phyloP scores from a whole-genome alignment of 1,140 invertebrate species.

The Oncopodura yosiiana region DNA sequence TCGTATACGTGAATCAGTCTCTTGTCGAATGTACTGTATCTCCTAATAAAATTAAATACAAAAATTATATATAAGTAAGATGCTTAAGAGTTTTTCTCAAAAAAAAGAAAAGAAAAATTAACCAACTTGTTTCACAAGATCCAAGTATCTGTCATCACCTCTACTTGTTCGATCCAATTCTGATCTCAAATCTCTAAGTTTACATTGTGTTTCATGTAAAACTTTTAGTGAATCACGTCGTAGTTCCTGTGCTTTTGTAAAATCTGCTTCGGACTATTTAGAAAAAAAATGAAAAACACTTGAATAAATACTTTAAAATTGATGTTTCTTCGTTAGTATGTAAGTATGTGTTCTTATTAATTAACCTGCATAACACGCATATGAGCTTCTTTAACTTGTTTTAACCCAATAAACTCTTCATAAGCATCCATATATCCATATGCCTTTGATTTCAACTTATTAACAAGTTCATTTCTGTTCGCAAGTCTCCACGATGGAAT shows the following conservation, averaged over 20 bases:
- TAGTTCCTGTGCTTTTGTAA: conserved; percentile 50
- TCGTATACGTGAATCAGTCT: conserved; percentile 10
- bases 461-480: no score
- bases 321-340: background rate
- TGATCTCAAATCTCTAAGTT: conserved; percentile 53
- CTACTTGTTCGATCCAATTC: conserved; percentile 58
- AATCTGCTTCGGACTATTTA: conserved; percentile 50
- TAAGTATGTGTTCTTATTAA: conserved; percentile 6
- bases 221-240: conserved; percentile 48
- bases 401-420: conserved; percentile 44
- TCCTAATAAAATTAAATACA: conserved; percentile 25
- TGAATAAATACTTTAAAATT: conserved; percentile 12
- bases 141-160: conserved; percentile 56
- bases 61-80: background rate
- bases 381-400: conserved; percentile 43
- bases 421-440: conserved; percentile 39
- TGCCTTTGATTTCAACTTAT: no score
- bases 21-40: conserved; percentile 33
- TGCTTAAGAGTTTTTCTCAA: background rate
- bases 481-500: no score
- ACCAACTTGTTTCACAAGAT: conserved; percentile 44
- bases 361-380: conserved; percentile 41
- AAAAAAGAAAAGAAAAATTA: conserved; percentile 1
- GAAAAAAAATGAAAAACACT: conserved; percentile 37
- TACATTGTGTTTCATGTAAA: conserved; percentile 48